These are phyloP conservation scores for Hermetia illucens DNA, from an alignment of 1,140 invertebrate genomes.

Conservation along the genomic window DNA sequence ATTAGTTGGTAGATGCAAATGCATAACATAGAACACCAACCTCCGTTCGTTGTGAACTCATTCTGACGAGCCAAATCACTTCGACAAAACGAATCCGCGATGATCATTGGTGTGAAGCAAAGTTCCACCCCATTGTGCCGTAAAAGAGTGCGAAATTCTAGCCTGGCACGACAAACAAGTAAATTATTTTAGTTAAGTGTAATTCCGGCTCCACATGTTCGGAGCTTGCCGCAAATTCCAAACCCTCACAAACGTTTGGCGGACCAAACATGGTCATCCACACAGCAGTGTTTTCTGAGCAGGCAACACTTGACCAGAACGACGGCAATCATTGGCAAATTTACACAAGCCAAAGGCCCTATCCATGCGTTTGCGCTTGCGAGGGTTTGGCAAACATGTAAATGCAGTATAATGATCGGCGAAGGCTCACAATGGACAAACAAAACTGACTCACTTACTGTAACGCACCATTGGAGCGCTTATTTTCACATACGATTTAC, in stretches of 20 bases:
- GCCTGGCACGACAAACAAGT: slow-evolving; percentile 32
- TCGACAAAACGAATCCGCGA: slow-evolving; percentile 83
- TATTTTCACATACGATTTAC: slow-evolving; percentile 64
- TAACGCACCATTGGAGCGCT: slow-evolving; percentile 95
- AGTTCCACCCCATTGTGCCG: slow-evolving; percentile 70
- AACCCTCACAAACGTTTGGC: too few species aligned
- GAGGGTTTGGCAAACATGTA: not conserved
- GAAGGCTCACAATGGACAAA: slow-evolving; percentile 7
- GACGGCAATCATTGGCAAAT: too few species aligned
- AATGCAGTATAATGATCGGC: not conserved
- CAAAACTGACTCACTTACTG: slow-evolving; percentile 55
- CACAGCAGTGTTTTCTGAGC: not conserved
- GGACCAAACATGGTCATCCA: too few species aligned
- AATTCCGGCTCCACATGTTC: too few species aligned
- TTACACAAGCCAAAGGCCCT: too few species aligned
- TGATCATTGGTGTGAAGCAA: slow-evolving; percentile 91
- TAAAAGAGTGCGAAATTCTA: slow-evolving; percentile 22
- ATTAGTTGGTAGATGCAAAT: not conserved
- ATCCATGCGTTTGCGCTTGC: too few species aligned
- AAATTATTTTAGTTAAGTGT: not conserved
- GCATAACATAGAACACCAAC: slow-evolving; percentile 23
- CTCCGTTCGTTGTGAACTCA: slow-evolving; percentile 71
- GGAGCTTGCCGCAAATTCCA: too few species aligned
- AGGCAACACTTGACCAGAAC: not conserved
- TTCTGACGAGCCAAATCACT: slow-evolving; percentile 74